phyloP scores from a whole-genome alignment of 2,888 invertebrate species.

The Idaea biselata region DNA sequence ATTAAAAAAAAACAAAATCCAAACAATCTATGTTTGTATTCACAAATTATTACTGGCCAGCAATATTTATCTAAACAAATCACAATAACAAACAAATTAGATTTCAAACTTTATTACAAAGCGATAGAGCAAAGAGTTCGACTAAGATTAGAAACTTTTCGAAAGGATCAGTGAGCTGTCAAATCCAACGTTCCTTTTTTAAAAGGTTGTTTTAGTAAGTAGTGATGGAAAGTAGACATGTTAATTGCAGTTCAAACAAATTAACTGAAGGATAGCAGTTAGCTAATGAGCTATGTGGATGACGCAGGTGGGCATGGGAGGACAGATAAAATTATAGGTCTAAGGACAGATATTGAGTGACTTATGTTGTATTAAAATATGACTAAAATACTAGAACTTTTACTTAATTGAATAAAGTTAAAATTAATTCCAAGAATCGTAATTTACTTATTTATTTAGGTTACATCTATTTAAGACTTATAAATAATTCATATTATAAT shows the following conservation, averaged over 20 bases:
- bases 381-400: not conserved
- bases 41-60: slow-evolving; percentile 40
- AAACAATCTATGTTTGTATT: not conserved
- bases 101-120: slow-evolving; percentile 37
- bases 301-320: slow-evolving; percentile 25
- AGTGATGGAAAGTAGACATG: slow-evolving; percentile 58
- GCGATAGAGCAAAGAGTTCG: slow-evolving; percentile 30
- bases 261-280: slow-evolving; percentile 65
- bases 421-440: too few relatives aligned
- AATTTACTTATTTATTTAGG: too few relatives aligned
- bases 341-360: not conserved
- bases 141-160: slow-evolving; percentile 31
- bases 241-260: slow-evolving; percentile 76
- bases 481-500: too few relatives aligned
- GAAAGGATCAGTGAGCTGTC: slow-evolving; percentile 43
- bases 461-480: too few relatives aligned
- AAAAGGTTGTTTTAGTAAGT: slow-evolving; percentile 30
- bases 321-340: slow-evolving; percentile 11
- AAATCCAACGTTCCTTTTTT: slow-evolving; percentile 36
- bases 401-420: too few relatives aligned
- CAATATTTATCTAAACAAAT: slow-evolving; percentile 29
- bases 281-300: slow-evolving; percentile 60
- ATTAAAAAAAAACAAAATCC: too few relatives aligned
- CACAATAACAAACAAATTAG: slow-evolving; percentile 15
- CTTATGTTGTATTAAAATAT: not conserved